Evolutionary conservation across 2,797 vertebrate species (phyloP).

Genomic region (Gobio occitaniae): DNA sequence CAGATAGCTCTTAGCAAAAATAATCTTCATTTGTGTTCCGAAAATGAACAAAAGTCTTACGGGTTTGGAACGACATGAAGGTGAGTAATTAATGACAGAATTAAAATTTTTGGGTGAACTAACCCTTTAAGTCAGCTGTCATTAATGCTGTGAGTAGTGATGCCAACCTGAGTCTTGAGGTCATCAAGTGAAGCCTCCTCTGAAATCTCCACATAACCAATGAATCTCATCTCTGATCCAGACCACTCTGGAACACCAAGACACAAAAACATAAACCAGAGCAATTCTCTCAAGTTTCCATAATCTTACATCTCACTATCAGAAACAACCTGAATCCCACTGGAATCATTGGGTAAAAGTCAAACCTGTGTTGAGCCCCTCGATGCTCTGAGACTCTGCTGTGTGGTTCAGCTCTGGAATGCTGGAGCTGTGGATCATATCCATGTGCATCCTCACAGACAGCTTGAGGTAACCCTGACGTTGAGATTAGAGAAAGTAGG

Average conservation of each 20-base stretch:
- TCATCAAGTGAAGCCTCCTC: conserved; percentile 86
- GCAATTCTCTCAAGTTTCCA: neutral
- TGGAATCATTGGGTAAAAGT: neutral
- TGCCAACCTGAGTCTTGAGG: conserved; percentile 90
- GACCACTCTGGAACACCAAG: conserved; percentile 40
- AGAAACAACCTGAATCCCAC: neutral
- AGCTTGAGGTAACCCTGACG: conserved; percentile 89
- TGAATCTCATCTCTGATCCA: conserved; percentile 69
- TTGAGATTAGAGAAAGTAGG: neutral
- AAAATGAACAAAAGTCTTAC: too few species aligned
- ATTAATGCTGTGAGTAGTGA: neutral
- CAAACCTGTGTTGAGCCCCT: conserved; percentile 61
- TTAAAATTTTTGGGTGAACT: neutral
- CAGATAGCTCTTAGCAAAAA: too few species aligned
- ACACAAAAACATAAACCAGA: conserved; percentile 12
- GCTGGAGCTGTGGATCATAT: conserved; percentile 50
- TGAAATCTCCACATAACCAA: conserved; percentile 87
- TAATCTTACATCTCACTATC: neutral
- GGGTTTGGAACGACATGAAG: too few species aligned
- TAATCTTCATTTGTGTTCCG: too few species aligned
- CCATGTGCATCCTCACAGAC: conserved; percentile 80
- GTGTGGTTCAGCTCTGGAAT: conserved; percentile 63
- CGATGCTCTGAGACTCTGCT: conserved; percentile 59
- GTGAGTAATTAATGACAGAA: too few species aligned
- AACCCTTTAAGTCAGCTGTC: neutral